These are phyloP conservation scores for Tinea trinotella DNA, from an alignment of 2,888 invertebrate species.

Conservation along the genomic window DNA sequence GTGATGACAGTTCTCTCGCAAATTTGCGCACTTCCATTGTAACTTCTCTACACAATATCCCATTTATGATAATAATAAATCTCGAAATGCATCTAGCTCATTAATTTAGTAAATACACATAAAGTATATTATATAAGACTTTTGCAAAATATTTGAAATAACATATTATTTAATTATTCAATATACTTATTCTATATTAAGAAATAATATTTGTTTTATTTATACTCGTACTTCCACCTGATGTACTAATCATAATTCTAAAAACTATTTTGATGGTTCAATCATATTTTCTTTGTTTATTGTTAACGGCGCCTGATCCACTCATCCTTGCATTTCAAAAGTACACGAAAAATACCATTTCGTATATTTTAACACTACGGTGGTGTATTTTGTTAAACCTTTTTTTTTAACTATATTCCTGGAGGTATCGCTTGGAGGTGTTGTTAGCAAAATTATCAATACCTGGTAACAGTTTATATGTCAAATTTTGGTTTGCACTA, in stretches of 20 bases:
- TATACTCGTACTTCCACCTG: too few species aligned
- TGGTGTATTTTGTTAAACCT: too few species aligned
- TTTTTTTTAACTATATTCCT: too few species aligned
- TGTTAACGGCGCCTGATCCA: too few species aligned
- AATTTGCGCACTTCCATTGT: conserved; percentile 33
- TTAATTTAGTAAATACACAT: conserved; percentile 64
- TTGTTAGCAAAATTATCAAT: too few species aligned
- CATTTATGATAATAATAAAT: conserved; percentile 33
- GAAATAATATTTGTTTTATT: conserved; percentile 50
- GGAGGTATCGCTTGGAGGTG: too few species aligned
- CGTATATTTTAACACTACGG: too few species aligned
- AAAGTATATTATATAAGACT: conserved; percentile 44
- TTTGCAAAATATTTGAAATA: conserved; percentile 69
- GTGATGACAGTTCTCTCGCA: conserved; percentile 39
- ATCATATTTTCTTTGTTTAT: background rate
- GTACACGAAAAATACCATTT: too few species aligned
- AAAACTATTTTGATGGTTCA: background rate
- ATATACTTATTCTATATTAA: conserved; percentile 72
- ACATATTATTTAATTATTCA: conserved; percentile 73
- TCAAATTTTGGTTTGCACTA: too few species aligned
- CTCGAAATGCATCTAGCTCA: conserved; percentile 62
- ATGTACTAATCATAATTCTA: too few species aligned
- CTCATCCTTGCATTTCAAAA: too few species aligned
- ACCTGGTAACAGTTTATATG: too few species aligned
- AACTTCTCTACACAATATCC: conserved; percentile 33